Conservation (phyloP, 2,888 invertebrate genomes). For the Hyalella azteca region DNA sequence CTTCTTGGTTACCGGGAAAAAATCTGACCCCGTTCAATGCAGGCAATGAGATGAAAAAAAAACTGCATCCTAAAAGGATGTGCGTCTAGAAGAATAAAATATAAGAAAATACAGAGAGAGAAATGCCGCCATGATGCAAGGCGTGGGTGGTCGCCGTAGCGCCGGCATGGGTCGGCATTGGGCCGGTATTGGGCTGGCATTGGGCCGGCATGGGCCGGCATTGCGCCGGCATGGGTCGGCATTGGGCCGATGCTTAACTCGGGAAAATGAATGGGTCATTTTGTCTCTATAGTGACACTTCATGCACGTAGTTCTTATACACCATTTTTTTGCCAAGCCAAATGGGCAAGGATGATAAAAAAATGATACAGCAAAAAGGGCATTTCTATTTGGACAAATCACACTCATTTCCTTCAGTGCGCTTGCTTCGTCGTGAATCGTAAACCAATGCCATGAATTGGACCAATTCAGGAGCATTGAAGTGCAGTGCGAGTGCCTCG, state of each 20-base stretch:
- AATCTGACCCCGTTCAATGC: constrained; percentile 27
- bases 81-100: not conserved
- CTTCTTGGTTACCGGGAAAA: not conserved
- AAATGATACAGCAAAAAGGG: no score
- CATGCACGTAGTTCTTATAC: no score
- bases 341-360: no score
- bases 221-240: not conserved
- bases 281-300: no score
- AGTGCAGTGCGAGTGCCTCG: no score
- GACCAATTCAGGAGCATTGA: no score
- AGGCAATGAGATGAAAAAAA: not conserved
- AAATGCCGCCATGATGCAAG: not conserved
- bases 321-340: no score
- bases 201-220: not conserved
- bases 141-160: not conserved
- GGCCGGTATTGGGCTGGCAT: not conserved
- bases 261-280: no score
- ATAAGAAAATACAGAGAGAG: not conserved
- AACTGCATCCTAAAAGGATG: not conserved
- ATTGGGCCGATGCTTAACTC: not conserved
- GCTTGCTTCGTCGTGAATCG: no score
- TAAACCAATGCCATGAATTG: no score
- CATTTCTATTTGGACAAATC: no score
- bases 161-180: not conserved
- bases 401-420: no score